Conservation (phyloP, 2,113 vertebrate species). For the Clarias macrocephalus region DNA sequence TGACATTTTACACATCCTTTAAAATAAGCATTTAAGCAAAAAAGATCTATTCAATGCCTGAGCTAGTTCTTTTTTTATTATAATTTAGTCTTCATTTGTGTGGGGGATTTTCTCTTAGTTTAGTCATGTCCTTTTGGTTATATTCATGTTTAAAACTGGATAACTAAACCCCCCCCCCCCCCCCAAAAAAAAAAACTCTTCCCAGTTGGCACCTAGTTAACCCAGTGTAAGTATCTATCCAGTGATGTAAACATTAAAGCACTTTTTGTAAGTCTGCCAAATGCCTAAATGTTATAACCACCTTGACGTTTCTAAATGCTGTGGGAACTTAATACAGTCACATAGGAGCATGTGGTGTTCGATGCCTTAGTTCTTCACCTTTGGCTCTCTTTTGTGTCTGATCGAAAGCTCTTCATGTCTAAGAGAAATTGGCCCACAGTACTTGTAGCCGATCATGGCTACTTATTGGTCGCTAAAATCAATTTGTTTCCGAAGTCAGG, state of each 20-base stretch:
- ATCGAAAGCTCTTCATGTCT: slow-evolving; percentile 1
- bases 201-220: too few species aligned
- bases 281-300: too few species aligned
- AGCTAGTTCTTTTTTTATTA: background rate
- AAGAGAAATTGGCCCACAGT: slow-evolving; percentile 1
- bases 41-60: background rate
- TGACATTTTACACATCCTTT: background rate
- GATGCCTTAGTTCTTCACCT: slow-evolving; percentile 20
- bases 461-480: background rate
- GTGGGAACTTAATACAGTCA: slow-evolving; percentile 35
- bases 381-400: slow-evolving; percentile 10
- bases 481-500: background rate
- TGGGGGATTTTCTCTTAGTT: too few species aligned
- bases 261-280: too few species aligned
- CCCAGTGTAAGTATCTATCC: too few species aligned
- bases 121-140: background rate
- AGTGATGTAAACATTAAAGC: too few species aligned
- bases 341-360: slow-evolving; percentile 10
- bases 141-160: too few species aligned
- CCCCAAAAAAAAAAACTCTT: too few species aligned
- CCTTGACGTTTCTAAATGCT: slow-evolving; percentile 1
- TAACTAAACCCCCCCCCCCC: too few species aligned
- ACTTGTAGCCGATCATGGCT: background rate
- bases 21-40: too few species aligned
- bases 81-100: background rate